Conservation (phyloP, 2,797 vertebrate genomes). For the Benthosema pterotum region DNA sequence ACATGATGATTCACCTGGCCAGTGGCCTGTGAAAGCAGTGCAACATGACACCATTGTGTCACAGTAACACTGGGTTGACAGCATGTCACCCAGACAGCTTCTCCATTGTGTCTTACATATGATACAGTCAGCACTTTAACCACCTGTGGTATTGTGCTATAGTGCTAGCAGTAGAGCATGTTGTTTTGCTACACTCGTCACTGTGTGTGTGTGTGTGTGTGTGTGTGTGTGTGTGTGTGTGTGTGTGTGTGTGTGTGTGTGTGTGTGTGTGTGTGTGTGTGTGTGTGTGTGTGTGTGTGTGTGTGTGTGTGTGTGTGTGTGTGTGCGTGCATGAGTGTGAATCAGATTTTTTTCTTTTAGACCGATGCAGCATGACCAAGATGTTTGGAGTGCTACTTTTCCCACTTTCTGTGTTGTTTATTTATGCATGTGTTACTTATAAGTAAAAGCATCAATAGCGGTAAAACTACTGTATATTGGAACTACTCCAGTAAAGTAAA, state of each 20-base stretch:
- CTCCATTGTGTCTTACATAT: constrained; percentile 45
- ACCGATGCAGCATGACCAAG: too few relatives aligned
- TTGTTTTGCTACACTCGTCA: constrained; percentile 10
- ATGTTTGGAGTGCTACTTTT: too few relatives aligned
- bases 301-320: constrained; percentile 6
- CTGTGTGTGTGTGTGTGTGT: background rate
- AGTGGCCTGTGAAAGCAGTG: constrained; percentile 18
- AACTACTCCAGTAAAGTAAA: too few relatives aligned
- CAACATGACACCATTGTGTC: constrained; percentile 65
- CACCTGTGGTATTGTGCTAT: constrained; percentile 68
- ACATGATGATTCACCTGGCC: constrained; percentile 45
- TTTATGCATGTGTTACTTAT: too few relatives aligned
- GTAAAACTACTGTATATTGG: too few relatives aligned
- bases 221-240: constrained; percentile 5
- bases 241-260: constrained; percentile 14
- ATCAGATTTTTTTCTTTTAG: too few relatives aligned
- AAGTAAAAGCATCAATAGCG: too few relatives aligned
- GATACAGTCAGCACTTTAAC: constrained; percentile 59
- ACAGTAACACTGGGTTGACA: constrained; percentile 62
- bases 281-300: constrained; percentile 26
- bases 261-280: constrained; percentile 12
- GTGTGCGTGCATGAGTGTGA: too few relatives aligned
- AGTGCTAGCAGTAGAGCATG: constrained; percentile 42
- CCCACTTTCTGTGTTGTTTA: too few relatives aligned
- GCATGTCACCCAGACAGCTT: constrained; percentile 50